A percentile compares a stretch with the other conserved stretches of the same genome.
phyloP scores from a whole-genome alignment of 2,113 vertebrate species.

The Chloebia gouldiae region DNA sequence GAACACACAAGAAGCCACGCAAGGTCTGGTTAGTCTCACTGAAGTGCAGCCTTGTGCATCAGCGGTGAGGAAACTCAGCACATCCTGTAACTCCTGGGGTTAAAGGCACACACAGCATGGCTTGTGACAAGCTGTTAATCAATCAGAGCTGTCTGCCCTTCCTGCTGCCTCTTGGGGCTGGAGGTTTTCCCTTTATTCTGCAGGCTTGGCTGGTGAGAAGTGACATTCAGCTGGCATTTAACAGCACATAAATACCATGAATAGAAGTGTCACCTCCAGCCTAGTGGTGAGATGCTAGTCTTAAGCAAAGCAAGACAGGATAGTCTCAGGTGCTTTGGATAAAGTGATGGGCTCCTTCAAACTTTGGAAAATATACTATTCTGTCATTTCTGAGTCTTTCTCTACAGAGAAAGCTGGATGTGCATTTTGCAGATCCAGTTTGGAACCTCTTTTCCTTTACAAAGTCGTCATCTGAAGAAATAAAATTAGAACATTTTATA shows the following conservation, averaged over 20 bases:
- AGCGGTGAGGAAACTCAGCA: not conserved
- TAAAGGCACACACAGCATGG: not conserved
- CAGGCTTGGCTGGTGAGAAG: not conserved
- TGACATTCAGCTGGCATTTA: slow-evolving; percentile 1
- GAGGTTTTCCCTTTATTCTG: not conserved
- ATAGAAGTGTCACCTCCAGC: not conserved
- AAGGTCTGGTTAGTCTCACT: not conserved
- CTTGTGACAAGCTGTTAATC: not conserved
- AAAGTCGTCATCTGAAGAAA: not conserved
- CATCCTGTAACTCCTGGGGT: not conserved
- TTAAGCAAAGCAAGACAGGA: not conserved
- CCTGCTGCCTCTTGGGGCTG: not conserved
- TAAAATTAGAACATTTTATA: not conserved
- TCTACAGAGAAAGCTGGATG: not conserved
- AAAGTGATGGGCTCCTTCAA: not conserved
- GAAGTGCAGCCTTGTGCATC: not conserved
- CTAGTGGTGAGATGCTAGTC: not conserved
- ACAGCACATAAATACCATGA: not conserved
- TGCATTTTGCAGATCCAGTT: not conserved
- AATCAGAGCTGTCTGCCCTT: not conserved
- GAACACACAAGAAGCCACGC: not conserved
- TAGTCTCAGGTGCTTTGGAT: not conserved
- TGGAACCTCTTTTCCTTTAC: not conserved
- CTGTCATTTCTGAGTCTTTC: not conserved
- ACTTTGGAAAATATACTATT: not conserved